phyloP scores from a whole-genome alignment of 2,888 invertebrate genomes.

The Phaedon cochleariae region DNA sequence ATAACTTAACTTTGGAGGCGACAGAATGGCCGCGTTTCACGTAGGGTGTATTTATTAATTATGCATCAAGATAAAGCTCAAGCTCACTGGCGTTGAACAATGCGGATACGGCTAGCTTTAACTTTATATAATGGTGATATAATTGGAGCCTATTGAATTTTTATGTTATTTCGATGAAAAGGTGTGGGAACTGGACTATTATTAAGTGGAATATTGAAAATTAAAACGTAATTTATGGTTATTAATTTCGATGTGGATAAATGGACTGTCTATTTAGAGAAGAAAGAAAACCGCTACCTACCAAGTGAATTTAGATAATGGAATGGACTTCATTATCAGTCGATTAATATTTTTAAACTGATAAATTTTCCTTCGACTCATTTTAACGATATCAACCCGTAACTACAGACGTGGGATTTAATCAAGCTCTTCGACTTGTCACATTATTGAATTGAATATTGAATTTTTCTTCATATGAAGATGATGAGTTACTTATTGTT shows the following conservation, averaged over 20 bases:
- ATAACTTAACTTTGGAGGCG: background rate
- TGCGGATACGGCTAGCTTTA: background rate
- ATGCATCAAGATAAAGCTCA: background rate
- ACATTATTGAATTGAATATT: too few relatives aligned
- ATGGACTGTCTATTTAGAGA: background rate
- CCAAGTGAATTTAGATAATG: too few relatives aligned
- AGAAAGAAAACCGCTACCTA: too few relatives aligned
- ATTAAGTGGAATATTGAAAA: background rate
- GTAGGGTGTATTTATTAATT: background rate
- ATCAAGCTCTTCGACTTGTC: too few relatives aligned
- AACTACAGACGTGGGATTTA: too few relatives aligned
- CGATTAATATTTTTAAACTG: too few relatives aligned
- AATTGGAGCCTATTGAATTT: background rate
- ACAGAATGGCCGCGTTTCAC: background rate
- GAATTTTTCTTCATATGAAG: too few relatives aligned
- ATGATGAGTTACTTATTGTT: too few relatives aligned
- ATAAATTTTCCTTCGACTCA: too few relatives aligned
- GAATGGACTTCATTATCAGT: too few relatives aligned
- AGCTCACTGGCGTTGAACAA: background rate
- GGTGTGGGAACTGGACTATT: background rate
- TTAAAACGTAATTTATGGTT: background rate
- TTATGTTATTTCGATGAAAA: background rate
- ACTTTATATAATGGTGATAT: background rate
- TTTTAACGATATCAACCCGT: too few relatives aligned
- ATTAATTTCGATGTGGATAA: background rate